A percentile compares a stretch with the other conserved stretches of the same genome.
These are phyloP conservation scores for Notodonta dromedarius DNA, from an alignment of 2,888 invertebrate genomes.

Conservation along the genomic window DNA sequence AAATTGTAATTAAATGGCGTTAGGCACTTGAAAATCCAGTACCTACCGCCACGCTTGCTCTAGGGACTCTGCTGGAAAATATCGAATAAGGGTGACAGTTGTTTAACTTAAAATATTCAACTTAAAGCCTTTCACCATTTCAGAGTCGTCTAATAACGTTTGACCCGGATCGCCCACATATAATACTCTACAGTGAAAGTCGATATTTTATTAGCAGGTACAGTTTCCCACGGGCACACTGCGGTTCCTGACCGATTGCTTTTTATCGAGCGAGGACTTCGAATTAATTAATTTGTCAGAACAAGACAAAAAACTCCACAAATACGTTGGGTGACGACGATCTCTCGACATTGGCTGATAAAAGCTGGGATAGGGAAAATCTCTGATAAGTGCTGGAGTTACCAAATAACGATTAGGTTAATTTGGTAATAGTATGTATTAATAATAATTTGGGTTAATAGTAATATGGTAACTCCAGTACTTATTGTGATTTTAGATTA, in stretches of 20 bases:
- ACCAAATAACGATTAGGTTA: no score
- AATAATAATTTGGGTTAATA: no score
- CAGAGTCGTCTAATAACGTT: neutral
- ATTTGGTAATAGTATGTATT: no score
- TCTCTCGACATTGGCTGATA: neutral
- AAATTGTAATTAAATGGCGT: no score
- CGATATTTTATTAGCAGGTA: conserved; percentile 21
- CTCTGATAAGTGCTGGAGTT: neutral
- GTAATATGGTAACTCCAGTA: no score
- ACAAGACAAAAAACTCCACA: conserved; percentile 43
- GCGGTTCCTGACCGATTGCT: conserved; percentile 35
- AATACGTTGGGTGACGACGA: conserved; percentile 9
- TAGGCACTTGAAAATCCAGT: no score
- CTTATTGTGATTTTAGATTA: no score
- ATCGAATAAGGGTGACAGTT: no score
- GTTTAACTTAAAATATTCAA: no score
- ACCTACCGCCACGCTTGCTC: no score
- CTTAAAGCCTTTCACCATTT: no score
- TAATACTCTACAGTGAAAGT: neutral
- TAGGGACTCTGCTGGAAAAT: no score
- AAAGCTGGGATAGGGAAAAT: neutral
- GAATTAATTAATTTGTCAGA: conserved; percentile 54
- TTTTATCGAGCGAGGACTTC: conserved; percentile 29
- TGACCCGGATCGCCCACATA: neutral
- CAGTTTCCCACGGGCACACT: neutral